Evolutionary conservation across 2,888 invertebrate species (phyloP).

Genomic region (Thymelicus acteon): DNA sequence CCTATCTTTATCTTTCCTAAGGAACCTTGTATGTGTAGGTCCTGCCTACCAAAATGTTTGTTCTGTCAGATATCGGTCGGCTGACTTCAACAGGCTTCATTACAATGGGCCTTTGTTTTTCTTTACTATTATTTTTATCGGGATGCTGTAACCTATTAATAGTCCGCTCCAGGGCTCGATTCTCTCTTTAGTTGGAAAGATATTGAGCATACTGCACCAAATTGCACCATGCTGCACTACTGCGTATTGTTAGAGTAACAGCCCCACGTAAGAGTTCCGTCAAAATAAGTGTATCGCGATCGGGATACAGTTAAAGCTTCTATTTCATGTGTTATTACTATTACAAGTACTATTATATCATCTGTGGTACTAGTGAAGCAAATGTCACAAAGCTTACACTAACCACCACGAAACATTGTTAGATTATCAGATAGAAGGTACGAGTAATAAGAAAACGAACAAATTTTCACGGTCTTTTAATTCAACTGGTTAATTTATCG

Average conservation of each 20-base stretch:
- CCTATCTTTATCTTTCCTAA: conserved; percentile 65
- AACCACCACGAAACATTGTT: neutral
- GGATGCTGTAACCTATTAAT: conserved; percentile 19
- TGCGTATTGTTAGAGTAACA: neutral
- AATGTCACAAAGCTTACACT: too few species aligned
- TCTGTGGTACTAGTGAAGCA: too few species aligned
- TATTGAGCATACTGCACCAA: neutral
- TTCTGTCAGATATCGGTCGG: conserved; percentile 64
- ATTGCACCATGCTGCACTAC: neutral
- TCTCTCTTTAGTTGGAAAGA: neutral
- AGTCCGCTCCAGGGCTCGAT: conserved; percentile 3
- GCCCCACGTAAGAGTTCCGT: neutral
- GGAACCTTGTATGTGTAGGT: conserved; percentile 53
- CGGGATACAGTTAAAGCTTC: too few species aligned
- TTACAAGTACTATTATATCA: too few species aligned
- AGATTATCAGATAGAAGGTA: neutral
- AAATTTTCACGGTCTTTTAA: conserved; percentile 17
- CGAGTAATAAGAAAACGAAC: neutral
- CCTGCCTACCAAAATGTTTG: conserved; percentile 56
- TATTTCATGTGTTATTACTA: too few species aligned
- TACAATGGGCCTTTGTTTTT: conserved; percentile 39
- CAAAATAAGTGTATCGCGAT: neutral
- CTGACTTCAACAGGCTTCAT: conserved; percentile 60
- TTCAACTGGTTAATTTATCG: conserved; percentile 28
- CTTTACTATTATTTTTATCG: conserved; percentile 3